These are phyloP conservation scores for Brachyhypopomus occidentalis DNA, from an alignment of 2,113 vertebrate genomes.

Conservation along the genomic window DNA sequence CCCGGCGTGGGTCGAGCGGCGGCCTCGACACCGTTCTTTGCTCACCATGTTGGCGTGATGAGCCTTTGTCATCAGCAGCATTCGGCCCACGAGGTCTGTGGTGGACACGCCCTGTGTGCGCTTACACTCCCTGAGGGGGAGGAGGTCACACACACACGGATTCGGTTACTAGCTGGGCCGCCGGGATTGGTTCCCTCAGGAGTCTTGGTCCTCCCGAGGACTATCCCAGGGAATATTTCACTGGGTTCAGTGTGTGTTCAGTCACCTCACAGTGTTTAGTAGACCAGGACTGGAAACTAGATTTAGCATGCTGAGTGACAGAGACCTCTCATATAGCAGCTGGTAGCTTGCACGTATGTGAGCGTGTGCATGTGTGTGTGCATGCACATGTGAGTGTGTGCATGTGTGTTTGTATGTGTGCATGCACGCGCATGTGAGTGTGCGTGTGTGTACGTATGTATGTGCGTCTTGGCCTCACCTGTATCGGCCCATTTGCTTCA, in stretches of 20 bases:
- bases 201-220: too few species aligned
- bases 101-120: conserved; percentile 97
- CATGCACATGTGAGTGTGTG: conserved; percentile 3
- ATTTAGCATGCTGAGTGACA: background rate
- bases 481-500: conserved; percentile 89
- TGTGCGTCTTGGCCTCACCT: conserved; percentile 66
- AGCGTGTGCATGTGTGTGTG: background rate
- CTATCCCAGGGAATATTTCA: too few species aligned
- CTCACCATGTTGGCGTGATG: conserved; percentile 95
- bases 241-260: too few species aligned
- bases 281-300: too few species aligned
- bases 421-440: conserved; percentile 47
- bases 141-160: conserved; percentile 9
- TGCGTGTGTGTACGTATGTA: conserved; percentile 55
- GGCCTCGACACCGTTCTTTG: background rate
- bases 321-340: too few species aligned
- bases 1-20: too few species aligned
- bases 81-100: conserved; percentile 96
- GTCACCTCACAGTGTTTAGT: too few species aligned
- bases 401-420: background rate
- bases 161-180: too few species aligned
- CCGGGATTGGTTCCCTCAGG: too few species aligned
- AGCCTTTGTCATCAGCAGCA: conserved; percentile 96
- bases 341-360: background rate
- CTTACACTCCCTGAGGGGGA: conserved; percentile 85